A percentile compares a stretch with the other conserved stretches of the same genome.
Evolutionary conservation across 2,888 invertebrate genomes (phyloP).

Genomic region (Carcina quercana): DNA sequence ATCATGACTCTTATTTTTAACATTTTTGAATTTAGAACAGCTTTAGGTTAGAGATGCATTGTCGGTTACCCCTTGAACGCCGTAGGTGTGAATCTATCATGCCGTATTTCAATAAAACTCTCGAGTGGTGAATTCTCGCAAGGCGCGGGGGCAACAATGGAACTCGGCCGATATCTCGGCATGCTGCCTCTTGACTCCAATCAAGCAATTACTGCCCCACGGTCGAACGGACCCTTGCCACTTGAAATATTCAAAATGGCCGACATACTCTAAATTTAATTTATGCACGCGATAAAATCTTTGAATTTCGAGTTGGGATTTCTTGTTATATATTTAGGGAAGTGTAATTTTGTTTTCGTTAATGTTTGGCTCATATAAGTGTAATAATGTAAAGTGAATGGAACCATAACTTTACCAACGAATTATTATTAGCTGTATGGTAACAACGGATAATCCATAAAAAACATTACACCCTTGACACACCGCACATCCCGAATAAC

Average conservation of each 20-base stretch:
- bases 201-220: slow-evolving; percentile 73
- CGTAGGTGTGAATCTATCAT: slow-evolving; percentile 55
- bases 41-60: no score
- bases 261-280: slow-evolving; percentile 39
- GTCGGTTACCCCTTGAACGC: slow-evolving; percentile 58
- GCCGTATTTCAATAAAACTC: slow-evolving; percentile 41
- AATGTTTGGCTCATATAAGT: no score
- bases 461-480: slow-evolving; percentile 73
- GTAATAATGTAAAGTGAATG: no score
- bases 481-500: slow-evolving; percentile 69
- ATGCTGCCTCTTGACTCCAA: slow-evolving; percentile 71
- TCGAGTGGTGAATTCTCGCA: slow-evolving; percentile 34
- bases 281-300: slow-evolving; percentile 55
- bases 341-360: no score
- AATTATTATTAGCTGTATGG: slow-evolving; percentile 33
- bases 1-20: no score
- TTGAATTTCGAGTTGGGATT: slow-evolving; percentile 6
- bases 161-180: slow-evolving; percentile 56
- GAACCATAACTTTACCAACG: background rate
- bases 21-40: no score
- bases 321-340: background rate
- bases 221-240: slow-evolving; percentile 57
- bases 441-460: slow-evolving; percentile 45
- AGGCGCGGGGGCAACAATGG: slow-evolving; percentile 48
- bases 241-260: slow-evolving; percentile 67